Evolutionary conservation across 2,113 vertebrate species (phyloP).

Genomic region (Anoplopoma fimbria): DNA sequence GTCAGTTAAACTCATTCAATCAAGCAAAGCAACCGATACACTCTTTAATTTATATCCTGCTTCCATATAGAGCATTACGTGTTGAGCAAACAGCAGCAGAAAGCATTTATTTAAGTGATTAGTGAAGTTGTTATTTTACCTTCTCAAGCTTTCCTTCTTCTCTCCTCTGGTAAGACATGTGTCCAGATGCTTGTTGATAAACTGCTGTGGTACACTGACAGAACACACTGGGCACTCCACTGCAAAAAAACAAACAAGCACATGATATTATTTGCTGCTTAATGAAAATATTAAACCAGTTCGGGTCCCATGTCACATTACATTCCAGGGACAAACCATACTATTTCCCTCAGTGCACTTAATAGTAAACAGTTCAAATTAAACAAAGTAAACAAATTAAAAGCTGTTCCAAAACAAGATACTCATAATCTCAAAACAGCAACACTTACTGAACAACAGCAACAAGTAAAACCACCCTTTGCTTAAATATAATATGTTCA

Average conservation of each 20-base stretch:
- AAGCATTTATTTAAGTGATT: background rate
- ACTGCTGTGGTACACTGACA: conserved; percentile 85
- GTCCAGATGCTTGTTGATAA: conserved; percentile 94
- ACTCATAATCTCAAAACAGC: background rate
- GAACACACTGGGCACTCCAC: conserved; percentile 95
- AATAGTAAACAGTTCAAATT: background rate
- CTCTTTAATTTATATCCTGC: background rate
- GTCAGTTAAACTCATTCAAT: background rate
- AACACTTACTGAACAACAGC: no score
- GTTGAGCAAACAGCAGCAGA: background rate
- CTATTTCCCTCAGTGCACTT: no score
- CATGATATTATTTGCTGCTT: background rate
- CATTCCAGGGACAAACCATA: background rate
- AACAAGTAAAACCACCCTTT: background rate
- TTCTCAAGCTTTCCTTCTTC: conserved; percentile 93
- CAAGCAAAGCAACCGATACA: background rate
- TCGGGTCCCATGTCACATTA: background rate
- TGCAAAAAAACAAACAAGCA: conserved; percentile 68
- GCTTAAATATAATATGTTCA: background rate
- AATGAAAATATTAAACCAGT: background rate
- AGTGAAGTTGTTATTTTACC: conserved; percentile 80
- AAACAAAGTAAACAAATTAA: background rate
- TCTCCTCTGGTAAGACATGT: conserved; percentile 88
- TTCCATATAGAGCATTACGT: background rate
- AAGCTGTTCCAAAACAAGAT: background rate